Evolutionary conservation across 2,888 invertebrate species (phyloP).

Genomic region (Athalia cordata): DNA sequence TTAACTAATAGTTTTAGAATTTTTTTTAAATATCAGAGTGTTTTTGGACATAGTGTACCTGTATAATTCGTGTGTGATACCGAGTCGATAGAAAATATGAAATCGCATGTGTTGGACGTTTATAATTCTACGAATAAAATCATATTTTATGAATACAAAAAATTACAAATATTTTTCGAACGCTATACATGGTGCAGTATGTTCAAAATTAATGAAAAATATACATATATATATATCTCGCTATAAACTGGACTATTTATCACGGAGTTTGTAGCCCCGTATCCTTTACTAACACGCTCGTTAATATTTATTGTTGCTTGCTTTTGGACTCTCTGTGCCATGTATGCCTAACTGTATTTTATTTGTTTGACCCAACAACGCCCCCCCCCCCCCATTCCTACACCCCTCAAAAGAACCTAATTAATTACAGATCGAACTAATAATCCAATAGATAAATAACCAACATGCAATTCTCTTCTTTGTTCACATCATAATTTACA

Average conservation of each 20-base stretch:
- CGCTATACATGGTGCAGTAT: constrained; percentile 48
- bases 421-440: background rate
- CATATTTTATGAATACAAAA: background rate
- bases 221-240: background rate
- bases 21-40: constrained; percentile 18
- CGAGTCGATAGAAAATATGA: background rate
- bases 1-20: constrained; percentile 6
- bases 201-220: constrained; percentile 43
- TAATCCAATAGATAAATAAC: background rate
- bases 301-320: constrained; percentile 32
- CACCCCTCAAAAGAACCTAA: background rate
- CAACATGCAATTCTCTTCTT: background rate
- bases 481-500: background rate
- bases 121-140: constrained; percentile 18
- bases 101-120: background rate
- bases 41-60: constrained; percentile 49
- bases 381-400: background rate
- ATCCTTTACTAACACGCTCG: constrained; percentile 39
- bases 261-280: too few species aligned
- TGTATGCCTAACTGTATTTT: constrained; percentile 42
- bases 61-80: constrained; percentile 37
- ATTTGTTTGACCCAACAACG: constrained; percentile 26
- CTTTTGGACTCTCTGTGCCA: constrained; percentile 47
- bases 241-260: background rate
- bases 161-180: background rate